Base-by-base conservation (phyloP, 2,797 vertebrate genomes). In the Hyperoplus immaculatus region DNA sequence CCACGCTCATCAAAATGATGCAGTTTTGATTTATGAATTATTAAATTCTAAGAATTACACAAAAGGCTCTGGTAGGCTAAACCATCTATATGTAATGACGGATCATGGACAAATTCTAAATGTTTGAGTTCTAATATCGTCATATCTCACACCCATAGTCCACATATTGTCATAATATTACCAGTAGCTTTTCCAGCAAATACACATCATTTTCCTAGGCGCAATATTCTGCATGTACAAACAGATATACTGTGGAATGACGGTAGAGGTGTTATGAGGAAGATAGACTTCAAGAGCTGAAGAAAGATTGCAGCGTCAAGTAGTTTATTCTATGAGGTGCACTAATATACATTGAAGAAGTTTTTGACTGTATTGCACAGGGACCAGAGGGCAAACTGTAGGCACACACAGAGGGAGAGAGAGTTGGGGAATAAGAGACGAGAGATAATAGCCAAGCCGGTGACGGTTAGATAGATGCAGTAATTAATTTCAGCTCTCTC, bases 401-500 rank as follows among this genome's bases (percentile, higher is more conserved):
- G 69, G 51, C 82, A 81, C 66, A 78, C 76, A 60, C 42, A 45
- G 49, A 51, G 39, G 41, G 57, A 68, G 16, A 63, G 29, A 73
- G 62, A 71, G 60, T 29, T 53, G 61, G 13, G 51, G 56, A 85
- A 67, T 36, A 69, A 63, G 75, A 75, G 57, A 78, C 74, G 64
- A 77, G 75, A 84, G 88, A 93, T 89, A 89, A 89, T 86, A 74
- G 88, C 84, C 62, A 56, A 82, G 86, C 67, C 72, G 60, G 77
- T 89, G 92, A 90, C 90, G 87, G 89, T 87, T 73, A 88, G 80
- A 88, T 88, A 88, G 84, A 86, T 78, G 65, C 82, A 89, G 88
- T 93, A 92, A 93, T 94, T 94, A 92, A 92, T 94, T 93, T 92
- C 83, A 82, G 77, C 75, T 80, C 84, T 82, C 75, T 75, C 59